Evolutionary conservation across 2,113 vertebrate species (phyloP).

Genomic region (Otus sunia): DNA sequence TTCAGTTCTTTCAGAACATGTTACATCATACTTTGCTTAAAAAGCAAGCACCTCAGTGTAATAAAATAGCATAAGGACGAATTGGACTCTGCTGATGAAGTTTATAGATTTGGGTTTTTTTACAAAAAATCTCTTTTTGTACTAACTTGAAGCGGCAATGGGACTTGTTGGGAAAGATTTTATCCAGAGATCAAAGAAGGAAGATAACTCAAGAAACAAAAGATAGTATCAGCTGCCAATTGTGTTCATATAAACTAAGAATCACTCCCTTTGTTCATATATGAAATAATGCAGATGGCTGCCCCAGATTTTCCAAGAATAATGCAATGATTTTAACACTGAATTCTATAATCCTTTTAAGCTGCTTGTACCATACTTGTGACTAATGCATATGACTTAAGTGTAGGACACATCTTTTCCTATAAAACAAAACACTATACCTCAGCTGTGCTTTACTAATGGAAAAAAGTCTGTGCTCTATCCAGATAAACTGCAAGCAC

Average conservation of each 20-base stretch:
- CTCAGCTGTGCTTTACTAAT: background rate
- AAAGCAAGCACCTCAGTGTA: background rate
- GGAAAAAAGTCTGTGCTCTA: background rate
- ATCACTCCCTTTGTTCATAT: rapidly evolving
- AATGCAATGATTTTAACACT: conserved; percentile 12
- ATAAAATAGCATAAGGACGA: background rate
- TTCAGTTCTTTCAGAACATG: background rate
- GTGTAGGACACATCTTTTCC: background rate
- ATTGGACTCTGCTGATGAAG: background rate
- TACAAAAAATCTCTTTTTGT: background rate
- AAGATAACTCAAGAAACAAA: background rate
- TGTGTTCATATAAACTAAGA: background rate
- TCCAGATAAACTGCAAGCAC: background rate
- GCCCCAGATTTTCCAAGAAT: background rate
- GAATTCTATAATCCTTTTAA: conserved; percentile 27
- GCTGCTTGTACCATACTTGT: background rate
- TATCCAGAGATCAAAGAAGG: background rate
- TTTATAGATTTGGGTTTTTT: background rate
- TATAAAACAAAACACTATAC: background rate
- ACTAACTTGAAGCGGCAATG: background rate
- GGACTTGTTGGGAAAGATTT: background rate
- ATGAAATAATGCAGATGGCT: background rate
- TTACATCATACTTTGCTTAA: background rate
- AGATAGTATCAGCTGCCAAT: background rate
- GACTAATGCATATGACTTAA: conserved; percentile 18